A percentile compares a stretch with the other conserved stretches of the same genome.
These are phyloP conservation scores for Acrocephalus scirpaceus DNA, from an alignment of 2,797 vertebrate species.

Conservation along the genomic window DNA sequence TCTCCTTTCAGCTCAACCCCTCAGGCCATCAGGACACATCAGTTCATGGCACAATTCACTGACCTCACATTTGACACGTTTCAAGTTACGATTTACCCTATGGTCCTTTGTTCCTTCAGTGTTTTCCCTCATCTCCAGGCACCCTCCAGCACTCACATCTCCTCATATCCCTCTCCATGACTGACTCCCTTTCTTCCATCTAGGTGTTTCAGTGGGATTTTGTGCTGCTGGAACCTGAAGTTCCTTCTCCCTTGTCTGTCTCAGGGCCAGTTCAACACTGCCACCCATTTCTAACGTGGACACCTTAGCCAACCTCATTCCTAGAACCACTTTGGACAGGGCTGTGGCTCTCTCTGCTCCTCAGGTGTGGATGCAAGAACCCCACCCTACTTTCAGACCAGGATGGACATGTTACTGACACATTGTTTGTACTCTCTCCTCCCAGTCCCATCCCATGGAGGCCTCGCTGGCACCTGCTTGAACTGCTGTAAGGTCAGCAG, in stretches of 20 bases:
- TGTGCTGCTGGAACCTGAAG: neutral
- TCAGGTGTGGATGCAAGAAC: neutral
- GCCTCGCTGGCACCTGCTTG: neutral
- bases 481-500: neutral
- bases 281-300: neutral
- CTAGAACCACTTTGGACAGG: neutral
- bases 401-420: neutral
- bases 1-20: neutral
- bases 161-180: neutral
- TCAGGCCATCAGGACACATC: neutral
- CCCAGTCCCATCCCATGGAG: neutral
- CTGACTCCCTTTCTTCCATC: neutral
- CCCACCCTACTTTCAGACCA: neutral
- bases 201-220: rapidly evolving
- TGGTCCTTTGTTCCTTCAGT: neutral
- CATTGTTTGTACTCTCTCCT: neutral
- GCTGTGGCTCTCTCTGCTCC: neutral
- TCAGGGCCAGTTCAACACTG: neutral
- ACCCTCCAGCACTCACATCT: neutral
- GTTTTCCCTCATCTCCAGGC: neutral
- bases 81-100: neutral
- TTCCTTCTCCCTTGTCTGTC: neutral
- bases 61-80: neutral
- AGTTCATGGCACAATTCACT: neutral
- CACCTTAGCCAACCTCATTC: neutral